These are phyloP conservation scores for Trididemnum clinides DNA, from an alignment of 23 tunicate species.

Conservation along the genomic window DNA sequence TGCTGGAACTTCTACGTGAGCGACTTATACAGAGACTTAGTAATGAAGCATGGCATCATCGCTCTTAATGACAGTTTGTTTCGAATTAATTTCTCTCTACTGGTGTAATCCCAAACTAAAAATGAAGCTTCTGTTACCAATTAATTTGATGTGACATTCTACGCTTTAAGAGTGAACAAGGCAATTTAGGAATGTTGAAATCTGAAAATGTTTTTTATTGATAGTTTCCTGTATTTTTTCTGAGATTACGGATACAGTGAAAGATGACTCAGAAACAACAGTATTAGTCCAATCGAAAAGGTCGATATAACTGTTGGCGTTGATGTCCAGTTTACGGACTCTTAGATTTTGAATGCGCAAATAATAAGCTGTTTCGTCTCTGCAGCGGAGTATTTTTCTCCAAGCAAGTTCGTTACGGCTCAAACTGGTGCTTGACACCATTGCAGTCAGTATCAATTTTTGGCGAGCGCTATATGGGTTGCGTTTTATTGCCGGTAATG, in stretches of 20 bases:
- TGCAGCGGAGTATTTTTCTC: background rate
- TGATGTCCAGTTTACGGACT: too few species aligned
- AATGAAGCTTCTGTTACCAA: background rate
- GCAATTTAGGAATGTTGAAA: background rate
- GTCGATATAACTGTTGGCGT: too few species aligned
- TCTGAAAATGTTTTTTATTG: background rate
- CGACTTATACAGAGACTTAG: background rate
- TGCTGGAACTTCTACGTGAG: background rate
- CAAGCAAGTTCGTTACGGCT: background rate
- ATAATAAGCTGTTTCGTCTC: background rate
- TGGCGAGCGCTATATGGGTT: background rate
- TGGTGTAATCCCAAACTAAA: background rate
- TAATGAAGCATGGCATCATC: background rate
- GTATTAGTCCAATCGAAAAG: background rate
- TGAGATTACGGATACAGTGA: background rate
- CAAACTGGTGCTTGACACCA: background rate
- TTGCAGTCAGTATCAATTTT: background rate
- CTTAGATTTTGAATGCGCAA: background rate
- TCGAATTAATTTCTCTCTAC: background rate
- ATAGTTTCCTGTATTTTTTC: background rate
- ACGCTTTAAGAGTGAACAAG: too few species aligned
- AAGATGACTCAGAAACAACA: background rate
- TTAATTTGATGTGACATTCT: background rate
- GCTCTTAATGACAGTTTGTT: background rate
- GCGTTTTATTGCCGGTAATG: background rate